Conservation (phyloP, 1,140 invertebrate species). For the Drosophila melanica region DNA sequence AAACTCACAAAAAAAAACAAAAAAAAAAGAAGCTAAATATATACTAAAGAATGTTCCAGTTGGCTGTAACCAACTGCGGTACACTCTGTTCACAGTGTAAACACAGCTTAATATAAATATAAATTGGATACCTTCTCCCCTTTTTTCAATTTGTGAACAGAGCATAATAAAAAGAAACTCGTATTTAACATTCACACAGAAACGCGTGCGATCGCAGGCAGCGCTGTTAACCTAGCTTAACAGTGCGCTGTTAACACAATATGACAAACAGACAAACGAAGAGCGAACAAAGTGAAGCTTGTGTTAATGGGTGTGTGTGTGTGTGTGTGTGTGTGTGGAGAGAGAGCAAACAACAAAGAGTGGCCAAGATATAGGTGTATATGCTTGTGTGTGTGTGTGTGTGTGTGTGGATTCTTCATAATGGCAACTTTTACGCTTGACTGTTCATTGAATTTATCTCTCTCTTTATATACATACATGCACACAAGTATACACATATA, state of each 20-base stretch:
- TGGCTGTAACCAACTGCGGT: not conserved
- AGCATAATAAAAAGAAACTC: no score
- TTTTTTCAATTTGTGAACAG: no score
- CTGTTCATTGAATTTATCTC: conserved; percentile 1
- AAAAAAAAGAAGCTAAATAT: no score
- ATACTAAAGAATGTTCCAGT: not conserved
- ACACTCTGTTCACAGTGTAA: not conserved
- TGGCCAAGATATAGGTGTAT: conserved; percentile 6
- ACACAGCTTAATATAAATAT: no score
- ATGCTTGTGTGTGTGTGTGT: conserved; percentile 3
- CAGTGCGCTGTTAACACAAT: conserved; percentile 4
- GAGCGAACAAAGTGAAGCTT: not conserved
- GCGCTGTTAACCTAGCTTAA: not conserved
- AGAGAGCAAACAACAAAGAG: conserved; percentile 36
- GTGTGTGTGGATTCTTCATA: not conserved
- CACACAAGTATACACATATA: conserved; percentile 21
- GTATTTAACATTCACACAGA: no score
- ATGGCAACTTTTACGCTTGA: conserved; percentile 16
- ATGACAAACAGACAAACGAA: no score
- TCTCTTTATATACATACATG: not conserved
- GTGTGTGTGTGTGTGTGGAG: not conserved
- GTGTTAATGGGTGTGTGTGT: not conserved
- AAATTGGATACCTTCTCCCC: no score
- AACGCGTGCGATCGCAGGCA: not conserved
- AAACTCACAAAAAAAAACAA: not conserved